These are phyloP conservation scores for Nomada ferruginata DNA, from an alignment of 2,888 invertebrate species.

Conservation along the genomic window DNA sequence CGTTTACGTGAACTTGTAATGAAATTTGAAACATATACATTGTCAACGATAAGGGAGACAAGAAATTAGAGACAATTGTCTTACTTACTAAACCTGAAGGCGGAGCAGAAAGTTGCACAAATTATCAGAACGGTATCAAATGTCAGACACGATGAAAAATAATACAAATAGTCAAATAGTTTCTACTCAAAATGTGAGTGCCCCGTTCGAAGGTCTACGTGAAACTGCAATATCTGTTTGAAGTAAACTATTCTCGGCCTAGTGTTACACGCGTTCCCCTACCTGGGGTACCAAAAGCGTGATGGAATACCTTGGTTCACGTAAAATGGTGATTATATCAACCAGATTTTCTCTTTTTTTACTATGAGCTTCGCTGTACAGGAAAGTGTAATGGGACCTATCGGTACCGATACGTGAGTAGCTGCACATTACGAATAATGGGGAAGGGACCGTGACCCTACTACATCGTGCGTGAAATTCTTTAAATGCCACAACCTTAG, in stretches of 20 bases:
- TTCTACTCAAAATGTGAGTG: not conserved
- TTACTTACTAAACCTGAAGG: constrained; percentile 10
- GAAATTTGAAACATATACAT: too few relatives aligned
- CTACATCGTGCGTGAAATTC: too few relatives aligned
- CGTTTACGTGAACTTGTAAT: too few relatives aligned
- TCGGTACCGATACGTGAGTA: not conserved
- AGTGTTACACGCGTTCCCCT: too few relatives aligned
- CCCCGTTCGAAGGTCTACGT: constrained; percentile 7
- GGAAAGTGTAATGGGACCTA: too few relatives aligned
- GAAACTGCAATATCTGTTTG: constrained; percentile 47
- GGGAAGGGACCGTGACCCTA: too few relatives aligned
- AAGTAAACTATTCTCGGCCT: constrained; percentile 41
- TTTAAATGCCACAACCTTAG: too few relatives aligned
- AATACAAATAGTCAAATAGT: not conserved
- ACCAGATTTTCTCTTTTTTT: not conserved
- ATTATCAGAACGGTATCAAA: not conserved
- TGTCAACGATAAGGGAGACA: too few relatives aligned
- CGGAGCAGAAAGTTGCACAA: not conserved
- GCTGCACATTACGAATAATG: not conserved
- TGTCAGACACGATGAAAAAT: not conserved
- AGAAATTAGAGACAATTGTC: too few relatives aligned
- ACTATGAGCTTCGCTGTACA: not conserved
- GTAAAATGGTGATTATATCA: constrained; percentile 1
- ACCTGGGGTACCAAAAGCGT: not conserved
- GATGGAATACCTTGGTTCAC: not conserved